Evolutionary conservation across 1,140 invertebrate genomes (phyloP).

Genomic region (Dendrolimus kikuchii): DNA sequence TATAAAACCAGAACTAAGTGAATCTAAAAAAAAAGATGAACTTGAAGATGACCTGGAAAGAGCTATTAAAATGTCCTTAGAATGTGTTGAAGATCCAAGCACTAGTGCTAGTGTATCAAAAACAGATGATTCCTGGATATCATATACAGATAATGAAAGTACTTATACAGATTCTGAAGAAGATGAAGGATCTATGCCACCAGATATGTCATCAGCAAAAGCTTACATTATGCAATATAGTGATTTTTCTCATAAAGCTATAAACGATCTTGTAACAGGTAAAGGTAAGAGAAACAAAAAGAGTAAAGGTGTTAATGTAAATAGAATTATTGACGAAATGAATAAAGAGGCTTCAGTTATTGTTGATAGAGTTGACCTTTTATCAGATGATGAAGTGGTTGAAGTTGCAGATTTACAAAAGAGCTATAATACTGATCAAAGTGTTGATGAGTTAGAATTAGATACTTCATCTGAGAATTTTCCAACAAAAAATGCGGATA

Average conservation of each 20-base stretch:
- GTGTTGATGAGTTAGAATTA: constrained; percentile 17
- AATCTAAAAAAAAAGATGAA: constrained; percentile 41
- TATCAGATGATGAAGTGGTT: constrained; percentile 35
- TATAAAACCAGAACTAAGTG: neutral
- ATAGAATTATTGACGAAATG: constrained; percentile 54
- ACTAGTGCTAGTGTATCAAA: constrained; percentile 42
- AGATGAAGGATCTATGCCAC: constrained; percentile 35
- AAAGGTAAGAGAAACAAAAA: constrained; percentile 45
- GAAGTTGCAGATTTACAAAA: constrained; percentile 1
- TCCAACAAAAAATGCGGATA: constrained; percentile 2
- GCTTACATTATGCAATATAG: constrained; percentile 83
- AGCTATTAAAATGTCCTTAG: constrained; percentile 71
- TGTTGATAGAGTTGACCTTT: constrained; percentile 38
- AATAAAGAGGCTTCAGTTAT: constrained; percentile 50
- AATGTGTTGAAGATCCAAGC: constrained; percentile 40
- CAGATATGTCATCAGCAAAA: constrained; percentile 62
- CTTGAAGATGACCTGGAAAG: constrained; percentile 70
- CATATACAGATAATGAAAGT: constrained; percentile 46
- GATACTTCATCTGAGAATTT: constrained; percentile 7
- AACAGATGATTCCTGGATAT: constrained; percentile 63
- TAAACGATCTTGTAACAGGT: constrained; percentile 71
- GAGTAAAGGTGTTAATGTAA: constrained; percentile 33
- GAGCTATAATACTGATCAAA: constrained; percentile 5
- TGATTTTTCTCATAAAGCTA: constrained; percentile 80
- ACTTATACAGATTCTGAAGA: constrained; percentile 44